phyloP scores from a whole-genome alignment of 2,113 vertebrate genomes.

The Coptodon bakossiorum region DNA sequence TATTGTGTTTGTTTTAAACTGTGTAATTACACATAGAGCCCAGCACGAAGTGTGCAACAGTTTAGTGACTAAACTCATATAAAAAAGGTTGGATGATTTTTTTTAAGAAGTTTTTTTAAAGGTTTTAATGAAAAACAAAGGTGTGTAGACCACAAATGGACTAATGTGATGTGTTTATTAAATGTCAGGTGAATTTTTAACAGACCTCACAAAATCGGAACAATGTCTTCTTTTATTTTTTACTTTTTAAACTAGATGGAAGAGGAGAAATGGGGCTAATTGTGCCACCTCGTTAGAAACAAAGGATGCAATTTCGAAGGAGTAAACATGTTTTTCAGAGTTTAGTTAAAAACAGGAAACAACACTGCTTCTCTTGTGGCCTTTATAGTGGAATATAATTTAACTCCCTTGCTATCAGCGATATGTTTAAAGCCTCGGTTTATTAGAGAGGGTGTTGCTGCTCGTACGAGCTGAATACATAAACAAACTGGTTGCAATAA shows the following conservation, averaged over 20 bases:
- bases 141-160: neutral
- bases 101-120: neutral
- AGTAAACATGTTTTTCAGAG: constrained; percentile 39
- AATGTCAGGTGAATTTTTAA: neutral
- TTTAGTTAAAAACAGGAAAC: neutral
- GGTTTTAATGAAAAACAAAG: neutral
- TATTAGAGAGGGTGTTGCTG: constrained; percentile 65
- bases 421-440: constrained; percentile 52
- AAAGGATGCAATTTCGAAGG: neutral
- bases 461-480: constrained; percentile 57
- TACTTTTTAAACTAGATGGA: neutral
- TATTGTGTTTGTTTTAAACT: neutral
- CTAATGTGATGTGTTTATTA: neutral
- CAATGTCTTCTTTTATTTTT: neutral
- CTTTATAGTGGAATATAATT: constrained; percentile 44
- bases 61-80: neutral
- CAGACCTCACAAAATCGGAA: neutral
- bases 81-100: neutral
- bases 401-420: constrained; percentile 48
- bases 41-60: neutral
- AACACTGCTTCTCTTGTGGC: constrained; percentile 16
- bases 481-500: constrained; percentile 22
- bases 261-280: neutral
- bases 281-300: neutral
- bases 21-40: neutral